Percentiles rank a stretch among this genome's conserved stretches.
Evolutionary conservation across 37 sponge, comb jelly and placozoan species (phyloP).

Genomic region (Beroe ovata): DNA sequence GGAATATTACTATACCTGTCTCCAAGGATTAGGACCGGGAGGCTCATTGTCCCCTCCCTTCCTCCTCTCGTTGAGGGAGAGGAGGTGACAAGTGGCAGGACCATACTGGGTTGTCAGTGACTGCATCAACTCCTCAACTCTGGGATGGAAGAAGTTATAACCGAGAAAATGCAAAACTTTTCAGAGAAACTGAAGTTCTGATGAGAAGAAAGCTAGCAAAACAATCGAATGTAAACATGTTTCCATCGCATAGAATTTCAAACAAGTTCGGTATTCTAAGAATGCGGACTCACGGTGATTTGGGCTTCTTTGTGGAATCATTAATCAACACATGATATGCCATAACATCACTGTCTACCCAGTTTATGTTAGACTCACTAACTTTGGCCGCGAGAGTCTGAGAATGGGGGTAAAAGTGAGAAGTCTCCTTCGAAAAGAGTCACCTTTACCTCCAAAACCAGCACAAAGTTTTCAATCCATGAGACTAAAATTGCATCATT

Average conservation of each 20-base stretch:
- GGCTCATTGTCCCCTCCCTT: background rate
- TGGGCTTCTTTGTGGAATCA: conserved; percentile 16
- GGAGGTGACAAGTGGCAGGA: conserved; percentile 37
- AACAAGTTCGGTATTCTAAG: no score
- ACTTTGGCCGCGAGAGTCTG: background rate
- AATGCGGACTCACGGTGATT: conserved; percentile 63
- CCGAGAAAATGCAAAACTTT: no score
- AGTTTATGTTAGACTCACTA: background rate
- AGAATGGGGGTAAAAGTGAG: background rate
- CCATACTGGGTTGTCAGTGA: conserved; percentile 5
- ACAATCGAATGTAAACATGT: no score
- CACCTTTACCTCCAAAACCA: no score
- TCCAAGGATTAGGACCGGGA: conserved; percentile 57
- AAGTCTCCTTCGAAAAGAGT: no score
- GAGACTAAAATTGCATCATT: no score
- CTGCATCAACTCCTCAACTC: conserved; percentile 8
- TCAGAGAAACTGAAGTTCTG: no score
- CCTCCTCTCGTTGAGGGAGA: conserved; percentile 6
- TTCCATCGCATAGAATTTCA: no score
- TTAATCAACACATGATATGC: conserved; percentile 24
- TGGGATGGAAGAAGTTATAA: background rate
- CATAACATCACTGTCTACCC: conserved; percentile 43
- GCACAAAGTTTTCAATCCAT: no score
- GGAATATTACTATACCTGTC: no score
- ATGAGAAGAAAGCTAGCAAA: no score